Base-by-base conservation (phyloP, 2,113 vertebrate genomes). In the Zeus faber region DNA sequence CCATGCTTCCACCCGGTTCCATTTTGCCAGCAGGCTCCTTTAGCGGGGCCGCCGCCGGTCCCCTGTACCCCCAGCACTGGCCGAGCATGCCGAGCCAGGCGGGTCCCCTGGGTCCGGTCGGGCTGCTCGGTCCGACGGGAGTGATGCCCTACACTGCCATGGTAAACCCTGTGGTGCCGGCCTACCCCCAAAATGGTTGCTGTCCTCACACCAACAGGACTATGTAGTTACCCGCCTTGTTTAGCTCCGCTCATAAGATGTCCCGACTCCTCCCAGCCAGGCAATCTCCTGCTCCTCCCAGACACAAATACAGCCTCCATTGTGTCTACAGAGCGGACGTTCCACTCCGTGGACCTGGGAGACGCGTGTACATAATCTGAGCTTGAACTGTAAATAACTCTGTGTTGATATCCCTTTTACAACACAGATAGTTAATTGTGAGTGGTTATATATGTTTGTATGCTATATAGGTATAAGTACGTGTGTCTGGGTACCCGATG, bases 51-150 rank as follows among this genome's bases (percentile, higher is more conserved):
- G 49, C 73, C 89, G 65, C 87, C 0, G 33, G 73, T 1, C 77
- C 93, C 0, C n/a, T 84, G 48, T 91, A 89, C n/a, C 76, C 87
- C 14, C 72, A 79, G 46, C 89, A 75, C 43, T 95, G 94, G 93
- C 61, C 85, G 0, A 79, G 83, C 20, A 43, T 79, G 58, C 79
- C 80, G n/a, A 77, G 79, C 57, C 79, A 76, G 2, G 62, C 77
- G 0, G 70, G 55, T 0, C 81, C 69, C 35, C 67, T 77, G 1
- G 65, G 62, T 3, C 81, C 67, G 43, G 82, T 81, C 2, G 84
- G 84, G n/a, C 27, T 87, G 44, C 66, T 77, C 14, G 77, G 85
- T 9, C 74, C 65, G 20, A 69, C 76, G 3, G 74, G 70, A 71
- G 11, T 82, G 0, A 58, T 75, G 10, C 77, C 49, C 22, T 83